These are phyloP conservation scores for Botia almorhae DNA, from an alignment of 2,797 vertebrate species.

Conservation along the genomic window DNA sequence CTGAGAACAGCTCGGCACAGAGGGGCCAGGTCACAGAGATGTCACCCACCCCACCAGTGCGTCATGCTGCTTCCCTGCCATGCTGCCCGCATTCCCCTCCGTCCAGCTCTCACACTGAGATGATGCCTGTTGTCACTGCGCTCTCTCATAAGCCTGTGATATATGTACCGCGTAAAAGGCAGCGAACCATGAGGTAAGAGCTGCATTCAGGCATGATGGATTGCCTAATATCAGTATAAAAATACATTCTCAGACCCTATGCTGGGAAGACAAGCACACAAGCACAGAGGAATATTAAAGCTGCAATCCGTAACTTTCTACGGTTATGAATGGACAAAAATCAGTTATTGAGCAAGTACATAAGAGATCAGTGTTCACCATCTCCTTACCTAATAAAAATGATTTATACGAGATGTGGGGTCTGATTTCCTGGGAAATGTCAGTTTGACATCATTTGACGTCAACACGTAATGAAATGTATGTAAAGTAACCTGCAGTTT, in stretches of 20 bases:
- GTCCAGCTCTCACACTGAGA: slow-evolving; percentile 8
- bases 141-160: neutral
- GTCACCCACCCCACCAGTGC: slow-evolving; percentile 52
- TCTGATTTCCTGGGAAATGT: too few relatives aligned
- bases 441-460: too few relatives aligned
- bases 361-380: too few relatives aligned
- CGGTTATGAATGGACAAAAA: too few relatives aligned
- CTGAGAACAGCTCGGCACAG: slow-evolving; percentile 44
- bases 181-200: neutral
- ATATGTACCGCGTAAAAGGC: neutral
- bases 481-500: too few relatives aligned
- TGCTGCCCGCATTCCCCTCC: slow-evolving; percentile 43
- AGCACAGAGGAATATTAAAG: slow-evolving; percentile 2
- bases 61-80: slow-evolving; percentile 38
- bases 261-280: neutral
- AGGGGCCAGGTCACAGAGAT: slow-evolving; percentile 61
- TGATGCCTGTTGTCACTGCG: neutral
- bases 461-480: too few relatives aligned
- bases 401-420: too few relatives aligned
- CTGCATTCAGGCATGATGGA: neutral
- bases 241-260: neutral
- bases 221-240: neutral
- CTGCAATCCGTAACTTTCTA: too few relatives aligned
- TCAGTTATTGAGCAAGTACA: too few relatives aligned
- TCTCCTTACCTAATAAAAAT: too few relatives aligned